These are phyloP conservation scores for Cydia fagiglandana DNA, from an alignment of 1,140 invertebrate species.

Conservation along the genomic window DNA sequence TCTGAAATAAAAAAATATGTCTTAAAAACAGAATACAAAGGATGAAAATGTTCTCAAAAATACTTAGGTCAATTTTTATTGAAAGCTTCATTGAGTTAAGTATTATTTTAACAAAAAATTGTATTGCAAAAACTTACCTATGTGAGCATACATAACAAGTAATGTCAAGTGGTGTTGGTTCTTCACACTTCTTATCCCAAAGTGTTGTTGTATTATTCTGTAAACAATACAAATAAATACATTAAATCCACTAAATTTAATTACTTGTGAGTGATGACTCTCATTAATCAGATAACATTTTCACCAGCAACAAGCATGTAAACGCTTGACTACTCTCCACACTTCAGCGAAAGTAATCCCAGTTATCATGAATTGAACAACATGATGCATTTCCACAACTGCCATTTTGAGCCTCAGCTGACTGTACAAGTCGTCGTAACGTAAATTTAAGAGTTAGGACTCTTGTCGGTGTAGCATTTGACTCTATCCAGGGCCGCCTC, in stretches of 20 bases:
- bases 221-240: neutral
- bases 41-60: neutral
- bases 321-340: no score
- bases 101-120: neutral
- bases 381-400: no score
- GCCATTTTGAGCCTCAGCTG: neutral
- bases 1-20: neutral
- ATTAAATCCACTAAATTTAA: neutral
- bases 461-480: no score
- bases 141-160: constrained; percentile 22
- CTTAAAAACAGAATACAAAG: neutral
- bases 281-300: neutral
- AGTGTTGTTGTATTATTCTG: constrained; percentile 10
- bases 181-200: constrained; percentile 1
- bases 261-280: neutral
- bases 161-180: neutral
- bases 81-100: neutral
- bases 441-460: no score
- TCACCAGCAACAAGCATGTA: neutral
- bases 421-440: no score
- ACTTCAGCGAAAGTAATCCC: no score
- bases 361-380: neutral
- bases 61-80: no score
- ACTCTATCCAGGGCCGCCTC: no score
- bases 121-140: neutral